Percentiles rank a stretch among this genome's conserved stretches.
These are phyloP conservation scores for Nephrotoma flavescens DNA, from an alignment of 2,888 invertebrate genomes.

Conservation along the genomic window DNA sequence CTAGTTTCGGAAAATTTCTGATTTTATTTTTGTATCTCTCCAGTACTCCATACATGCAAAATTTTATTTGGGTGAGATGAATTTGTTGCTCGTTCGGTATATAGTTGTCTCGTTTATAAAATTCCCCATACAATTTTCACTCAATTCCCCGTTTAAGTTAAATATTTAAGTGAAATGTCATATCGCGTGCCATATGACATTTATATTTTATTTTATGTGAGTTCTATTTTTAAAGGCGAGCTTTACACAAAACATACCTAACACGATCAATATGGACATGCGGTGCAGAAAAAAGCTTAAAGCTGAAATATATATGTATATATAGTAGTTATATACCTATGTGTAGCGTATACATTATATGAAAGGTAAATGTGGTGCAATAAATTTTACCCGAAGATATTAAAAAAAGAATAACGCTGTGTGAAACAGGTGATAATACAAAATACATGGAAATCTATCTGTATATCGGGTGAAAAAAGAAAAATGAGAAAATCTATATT, in stretches of 20 bases:
- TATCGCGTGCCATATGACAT: neutral
- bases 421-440: neutral
- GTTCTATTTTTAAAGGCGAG: neutral
- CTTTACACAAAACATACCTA: neutral
- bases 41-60: neutral
- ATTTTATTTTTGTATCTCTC: neutral
- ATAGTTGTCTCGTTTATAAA: neutral
- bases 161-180: neutral
- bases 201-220: neutral
- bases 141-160: neutral
- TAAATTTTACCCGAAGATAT: neutral
- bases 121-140: neutral
- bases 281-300: neutral
- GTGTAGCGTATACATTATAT: neutral
- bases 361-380: neutral
- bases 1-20: neutral
- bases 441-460: neutral
- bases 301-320: neutral
- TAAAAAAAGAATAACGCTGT: neutral
- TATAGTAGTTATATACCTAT: no score
- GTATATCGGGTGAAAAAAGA: neutral
- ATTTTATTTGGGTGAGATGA: neutral
- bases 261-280: neutral
- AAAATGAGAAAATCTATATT: neutral
- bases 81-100: neutral